phyloP scores from a whole-genome alignment of 2,797 vertebrate species.

The Anabas testudineus region DNA sequence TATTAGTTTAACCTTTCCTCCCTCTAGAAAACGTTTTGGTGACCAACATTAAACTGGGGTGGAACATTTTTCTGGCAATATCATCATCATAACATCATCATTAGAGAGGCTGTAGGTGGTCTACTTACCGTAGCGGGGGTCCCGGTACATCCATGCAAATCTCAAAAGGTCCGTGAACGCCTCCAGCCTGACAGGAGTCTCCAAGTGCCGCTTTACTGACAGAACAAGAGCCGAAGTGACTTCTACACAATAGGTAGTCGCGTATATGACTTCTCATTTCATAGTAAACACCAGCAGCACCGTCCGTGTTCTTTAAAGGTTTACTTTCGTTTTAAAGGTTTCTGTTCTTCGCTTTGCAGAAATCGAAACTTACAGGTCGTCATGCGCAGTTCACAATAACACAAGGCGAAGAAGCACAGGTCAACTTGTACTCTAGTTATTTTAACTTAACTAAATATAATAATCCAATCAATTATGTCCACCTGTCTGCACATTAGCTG shows the following conservation, averaged over 20 bases:
- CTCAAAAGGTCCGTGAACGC: neutral
- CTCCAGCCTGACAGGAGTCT: neutral
- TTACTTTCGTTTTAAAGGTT: constrained; percentile 36
- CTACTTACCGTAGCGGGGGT: fast-evolving
- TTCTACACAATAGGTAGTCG: too few species aligned
- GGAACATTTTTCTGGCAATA: too few species aligned
- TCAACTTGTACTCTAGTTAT: too few species aligned
- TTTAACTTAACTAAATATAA: too few species aligned
- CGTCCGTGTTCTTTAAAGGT: too few species aligned
- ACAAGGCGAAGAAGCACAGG: too few species aligned
- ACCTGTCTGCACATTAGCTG: too few species aligned
- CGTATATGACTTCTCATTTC: neutral
- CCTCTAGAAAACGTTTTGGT: too few species aligned
- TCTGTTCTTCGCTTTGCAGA: neutral
- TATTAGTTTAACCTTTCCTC: too few species aligned
- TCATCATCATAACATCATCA: too few species aligned
- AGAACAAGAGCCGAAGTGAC: neutral
- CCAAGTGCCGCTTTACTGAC: neutral
- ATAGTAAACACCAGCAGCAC: neutral
- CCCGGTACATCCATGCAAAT: fast-evolving
- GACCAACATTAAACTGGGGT: too few species aligned
- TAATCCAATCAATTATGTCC: too few species aligned
- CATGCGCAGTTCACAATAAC: neutral
- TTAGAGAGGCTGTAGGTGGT: neutral
- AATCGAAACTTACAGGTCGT: constrained; percentile 55